phyloP scores from a whole-genome alignment of 2,113 vertebrate genomes.

The Balaeniceps rex region DNA sequence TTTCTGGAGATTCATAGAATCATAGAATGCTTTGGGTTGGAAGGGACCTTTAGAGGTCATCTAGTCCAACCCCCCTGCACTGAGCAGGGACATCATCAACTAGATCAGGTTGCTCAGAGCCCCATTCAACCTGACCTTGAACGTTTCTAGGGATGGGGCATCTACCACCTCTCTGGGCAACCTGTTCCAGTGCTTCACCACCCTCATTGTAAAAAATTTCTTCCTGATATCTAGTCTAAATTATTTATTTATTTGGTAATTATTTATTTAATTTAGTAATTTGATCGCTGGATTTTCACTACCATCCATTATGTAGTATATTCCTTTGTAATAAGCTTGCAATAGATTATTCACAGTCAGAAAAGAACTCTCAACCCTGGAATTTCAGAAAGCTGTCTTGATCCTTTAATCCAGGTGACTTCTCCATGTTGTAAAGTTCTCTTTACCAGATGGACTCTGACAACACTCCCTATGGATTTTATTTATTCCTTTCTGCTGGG shows the following conservation, averaged over 20 bases:
- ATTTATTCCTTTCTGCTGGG: not conserved
- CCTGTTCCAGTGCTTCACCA: too few species aligned
- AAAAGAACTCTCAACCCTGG: not conserved
- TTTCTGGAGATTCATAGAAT: not conserved
- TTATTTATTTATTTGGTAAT: too few species aligned
- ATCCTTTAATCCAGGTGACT: constrained; percentile 13
- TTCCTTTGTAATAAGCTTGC: not conserved
- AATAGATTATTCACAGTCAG: not conserved
- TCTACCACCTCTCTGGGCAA: too few species aligned
- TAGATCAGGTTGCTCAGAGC: too few species aligned
- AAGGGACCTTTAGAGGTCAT: too few species aligned
- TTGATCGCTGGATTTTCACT: not conserved
- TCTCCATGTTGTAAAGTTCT: not conserved
- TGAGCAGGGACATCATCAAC: too few species aligned
- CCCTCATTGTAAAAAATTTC: too few species aligned
- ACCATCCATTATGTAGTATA: not conserved
- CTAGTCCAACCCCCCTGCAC: too few species aligned
- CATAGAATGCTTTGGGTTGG: too few species aligned
- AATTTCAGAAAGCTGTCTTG: not conserved
- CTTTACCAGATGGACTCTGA: not conserved
- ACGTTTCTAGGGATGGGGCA: too few species aligned
- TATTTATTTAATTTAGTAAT: not conserved
- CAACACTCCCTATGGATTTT: not conserved
- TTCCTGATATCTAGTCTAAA: too few species aligned
- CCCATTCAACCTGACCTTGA: too few species aligned